Base-by-base conservation (phyloP, 2,888 invertebrate species). In the Sympetrum striolatum region DNA sequence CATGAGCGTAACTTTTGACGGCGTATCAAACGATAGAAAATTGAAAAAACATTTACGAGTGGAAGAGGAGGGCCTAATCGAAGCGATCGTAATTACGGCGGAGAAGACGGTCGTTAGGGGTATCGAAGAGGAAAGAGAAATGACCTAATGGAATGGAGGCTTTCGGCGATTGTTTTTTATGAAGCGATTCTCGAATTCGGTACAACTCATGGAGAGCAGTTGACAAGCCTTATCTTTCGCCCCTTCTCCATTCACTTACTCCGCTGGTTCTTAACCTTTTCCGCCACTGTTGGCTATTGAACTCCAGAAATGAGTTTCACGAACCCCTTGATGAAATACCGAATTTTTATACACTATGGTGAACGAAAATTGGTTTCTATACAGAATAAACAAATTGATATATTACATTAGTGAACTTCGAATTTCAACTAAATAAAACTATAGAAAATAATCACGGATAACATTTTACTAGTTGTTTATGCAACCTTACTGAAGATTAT, bases 31-130 rank as follows among this genome's bases (percentile, higher is more conserved):
- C 60, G 86, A 86, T 86, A 86, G 60, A 86, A 86, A 86, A 86
- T 86, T 86, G 86, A 86, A 86, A 86, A 86, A 86, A 86, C 86
- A 86, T 86, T 86, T 86, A 86, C 86, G 86, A 86, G 64, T 86
- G 22, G 60, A 25, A 86, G 86, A 58, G 82, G 82, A n/a, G 37
- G 37, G 35, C 53, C 58, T 86, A 86, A 86, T 86, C 58, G 58
- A 58, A 31, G 31, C 35, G 22, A 15, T 86, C 60, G n/a, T 60
- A 73, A 31, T 31, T 25, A 31, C 73, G 12, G 25, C n/a, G 22
- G 64, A 8, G 25, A 22, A 58, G n/a, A 37, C 53, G 58, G 86
- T 37, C 86, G 86, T 86, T 60, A 64, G 60, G 18, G 86, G 86
- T 86, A 86, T 15, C 86, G 37, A 60, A 86, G 58, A n/a, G 86